Evolutionary conservation across 1,140 invertebrate genomes (phyloP).

Genomic region (Lordiphosa stackelbergi): DNA sequence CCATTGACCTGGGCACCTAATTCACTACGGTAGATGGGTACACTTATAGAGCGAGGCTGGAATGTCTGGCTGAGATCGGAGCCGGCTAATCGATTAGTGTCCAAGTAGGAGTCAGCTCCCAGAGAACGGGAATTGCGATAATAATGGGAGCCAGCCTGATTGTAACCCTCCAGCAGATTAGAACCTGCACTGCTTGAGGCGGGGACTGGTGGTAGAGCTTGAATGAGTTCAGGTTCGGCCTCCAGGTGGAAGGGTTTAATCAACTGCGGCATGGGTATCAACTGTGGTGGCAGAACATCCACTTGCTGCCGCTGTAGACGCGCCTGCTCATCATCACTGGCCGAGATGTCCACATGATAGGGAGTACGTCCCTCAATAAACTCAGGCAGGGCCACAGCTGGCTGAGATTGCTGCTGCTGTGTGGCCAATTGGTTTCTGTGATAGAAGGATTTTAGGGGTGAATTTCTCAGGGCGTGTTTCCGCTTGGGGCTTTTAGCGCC

Average conservation of each 20-base stretch:
- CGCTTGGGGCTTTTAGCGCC: slow-evolving; percentile 37
- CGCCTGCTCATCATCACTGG: slow-evolving; percentile 49
- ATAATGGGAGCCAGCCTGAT: slow-evolving; percentile 45
- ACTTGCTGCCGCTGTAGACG: slow-evolving; percentile 70
- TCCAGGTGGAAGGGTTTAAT: slow-evolving; percentile 73
- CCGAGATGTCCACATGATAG: slow-evolving; percentile 78
- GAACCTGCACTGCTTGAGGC: slow-evolving; percentile 28
- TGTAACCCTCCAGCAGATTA: slow-evolving; percentile 55
- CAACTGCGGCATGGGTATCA: slow-evolving; percentile 62
- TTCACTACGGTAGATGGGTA: slow-evolving; percentile 49
- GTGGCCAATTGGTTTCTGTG: slow-evolving; percentile 20
- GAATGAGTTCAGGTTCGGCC: slow-evolving; percentile 67
- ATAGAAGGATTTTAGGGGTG: slow-evolving; percentile 50
- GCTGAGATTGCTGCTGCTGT: slow-evolving; percentile 14
- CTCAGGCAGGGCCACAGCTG: slow-evolving; percentile 50
- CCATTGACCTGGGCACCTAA: slow-evolving; percentile 24
- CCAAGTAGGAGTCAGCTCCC: slow-evolving; percentile 53
- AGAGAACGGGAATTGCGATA: slow-evolving; percentile 68
- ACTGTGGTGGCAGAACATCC: slow-evolving; percentile 67
- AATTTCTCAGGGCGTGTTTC: slow-evolving; percentile 33
- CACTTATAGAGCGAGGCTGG: slow-evolving; percentile 44
- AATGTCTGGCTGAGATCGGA: slow-evolving; percentile 1
- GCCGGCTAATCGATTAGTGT: slow-evolving; percentile 53
- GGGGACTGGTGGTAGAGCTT: slow-evolving; percentile 57
- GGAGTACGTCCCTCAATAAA: slow-evolving; percentile 80